phyloP scores from a whole-genome alignment of 2,797 vertebrate species.

The Enteromius unitaeniatus region DNA sequence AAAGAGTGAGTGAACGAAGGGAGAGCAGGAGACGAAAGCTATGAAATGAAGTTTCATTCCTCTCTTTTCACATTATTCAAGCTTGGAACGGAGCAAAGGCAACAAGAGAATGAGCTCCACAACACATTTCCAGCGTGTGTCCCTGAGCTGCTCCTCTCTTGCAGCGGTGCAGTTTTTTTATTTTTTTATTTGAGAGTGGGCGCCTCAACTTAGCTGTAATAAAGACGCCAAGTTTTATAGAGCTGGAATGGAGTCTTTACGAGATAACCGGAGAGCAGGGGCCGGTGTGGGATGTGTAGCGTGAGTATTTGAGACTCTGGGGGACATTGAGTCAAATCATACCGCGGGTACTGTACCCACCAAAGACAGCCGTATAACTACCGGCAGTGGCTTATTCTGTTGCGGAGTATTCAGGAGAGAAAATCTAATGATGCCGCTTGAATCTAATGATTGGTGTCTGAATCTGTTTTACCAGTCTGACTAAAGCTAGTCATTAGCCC shows the following conservation, averaged over 20 bases:
- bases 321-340: slow-evolving; percentile 66
- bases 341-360: slow-evolving; percentile 64
- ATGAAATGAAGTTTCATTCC: slow-evolving; percentile 66
- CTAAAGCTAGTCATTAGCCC: slow-evolving; percentile 41
- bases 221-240: slow-evolving; percentile 70
- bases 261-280: slow-evolving; percentile 77
- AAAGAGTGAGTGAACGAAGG: slow-evolving; percentile 30
- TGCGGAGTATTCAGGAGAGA: slow-evolving; percentile 25
- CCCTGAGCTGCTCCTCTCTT: slow-evolving; percentile 36
- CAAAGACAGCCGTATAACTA: slow-evolving; percentile 63
- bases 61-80: slow-evolving; percentile 60
- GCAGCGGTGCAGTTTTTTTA: slow-evolving; percentile 24
- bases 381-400: slow-evolving; percentile 61
- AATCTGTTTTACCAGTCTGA: slow-evolving; percentile 38
- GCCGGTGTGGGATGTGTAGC: slow-evolving; percentile 53
- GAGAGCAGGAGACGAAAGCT: slow-evolving; percentile 26
- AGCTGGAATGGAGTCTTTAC: slow-evolving; percentile 77
- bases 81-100: slow-evolving; percentile 20
- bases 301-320: slow-evolving; percentile 54
- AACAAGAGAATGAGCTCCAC: slow-evolving; percentile 18
- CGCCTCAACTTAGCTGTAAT: slow-evolving; percentile 40
- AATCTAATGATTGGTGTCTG: too few species aligned
- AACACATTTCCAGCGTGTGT: slow-evolving; percentile 20
- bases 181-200: slow-evolving; percentile 43
- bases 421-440: slow-evolving; percentile 33